Evolutionary conservation across 1,140 invertebrate species (phyloP), one percentile per base, ranked within the genome.

Genomic region (Choristoneura fumiferana): DNA sequence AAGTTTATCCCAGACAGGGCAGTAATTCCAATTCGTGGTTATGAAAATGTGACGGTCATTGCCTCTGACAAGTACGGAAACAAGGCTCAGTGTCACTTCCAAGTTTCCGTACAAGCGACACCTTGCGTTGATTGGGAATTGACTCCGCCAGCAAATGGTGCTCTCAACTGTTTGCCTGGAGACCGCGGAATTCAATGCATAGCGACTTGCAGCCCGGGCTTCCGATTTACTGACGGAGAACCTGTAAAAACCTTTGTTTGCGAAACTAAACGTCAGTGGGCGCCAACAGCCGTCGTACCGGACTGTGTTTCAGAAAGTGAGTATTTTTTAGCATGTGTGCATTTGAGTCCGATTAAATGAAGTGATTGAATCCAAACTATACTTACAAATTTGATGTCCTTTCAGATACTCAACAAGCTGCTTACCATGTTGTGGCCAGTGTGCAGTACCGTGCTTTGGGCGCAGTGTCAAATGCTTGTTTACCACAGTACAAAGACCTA

Each of bases 121-220:
- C 95, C 96, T 10, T 99, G 98, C 78, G 96, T 97, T 0, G 95
- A 97, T 74, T 98, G 97, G 96, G 97, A 98, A 81, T 77, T 99
- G 1, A 94, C 94, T 79, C 92, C 95, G 13, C 97, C 98, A 6
- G 94, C 94, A 1, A 95, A 98, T 84, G 97, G 97, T 35, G 95
- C 93, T 55, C 89, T 98, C 0, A 97, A 97, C 73, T 99, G 98
- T 74, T 83, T 96, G 9, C 93, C 95, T 15, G 93, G 93, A 9
- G 95, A 96, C 57, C 93, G 92, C 73, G 95, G 95, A 59, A 91
- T 96, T 29, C 94, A 97, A 57, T 99, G 97, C 78, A 94, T 96
- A 53, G 96, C 97, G 6, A 96, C 96, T 8, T 99, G 98, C 84
- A 95, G 96, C 67, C 91, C 93, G n/a, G 97, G 97, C 6, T 98